Conservation (phyloP, 2,113 vertebrate genomes). For the Toxotes chatareus region DNA sequence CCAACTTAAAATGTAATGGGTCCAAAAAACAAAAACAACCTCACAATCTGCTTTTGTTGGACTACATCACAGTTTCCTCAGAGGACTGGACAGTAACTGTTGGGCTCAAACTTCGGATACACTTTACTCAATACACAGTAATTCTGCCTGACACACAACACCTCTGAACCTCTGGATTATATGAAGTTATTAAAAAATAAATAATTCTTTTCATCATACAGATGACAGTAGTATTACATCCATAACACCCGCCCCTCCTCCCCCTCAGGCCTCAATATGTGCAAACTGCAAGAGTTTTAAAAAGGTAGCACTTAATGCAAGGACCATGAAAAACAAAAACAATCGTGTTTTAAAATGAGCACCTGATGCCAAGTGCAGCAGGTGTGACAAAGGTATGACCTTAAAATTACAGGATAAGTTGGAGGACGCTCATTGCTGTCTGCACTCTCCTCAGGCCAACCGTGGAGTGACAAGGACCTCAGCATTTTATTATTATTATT, state of each 20-base stretch:
- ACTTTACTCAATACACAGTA: conserved; percentile 47
- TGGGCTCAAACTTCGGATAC: conserved; percentile 46
- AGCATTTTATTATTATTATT: background rate
- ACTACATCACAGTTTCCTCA: conserved; percentile 61
- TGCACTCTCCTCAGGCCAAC: conserved; percentile 1
- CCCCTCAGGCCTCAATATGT: conserved; percentile 69
- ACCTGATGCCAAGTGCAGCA: conserved; percentile 42
- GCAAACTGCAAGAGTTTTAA: conserved; percentile 79
- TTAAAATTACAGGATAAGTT: conserved; percentile 19
- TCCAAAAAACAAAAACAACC: conserved; percentile 17
- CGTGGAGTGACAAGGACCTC: conserved; percentile 19
- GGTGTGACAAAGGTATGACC: conserved; percentile 16
- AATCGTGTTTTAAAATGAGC: conserved; percentile 57
- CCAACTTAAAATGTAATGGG: conserved; percentile 18
- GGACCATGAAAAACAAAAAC: conserved; percentile 52
- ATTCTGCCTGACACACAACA: conserved; percentile 41
- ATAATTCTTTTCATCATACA: conserved; percentile 81
- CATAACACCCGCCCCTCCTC: conserved; percentile 31
- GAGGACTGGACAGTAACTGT: conserved; percentile 48
- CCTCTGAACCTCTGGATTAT: conserved; percentile 47
- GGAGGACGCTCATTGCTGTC: background rate
- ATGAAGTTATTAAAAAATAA: conserved; percentile 81
- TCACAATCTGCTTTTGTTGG: conserved; percentile 46
- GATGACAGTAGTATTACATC: conserved; percentile 81
- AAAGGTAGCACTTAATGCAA: conserved; percentile 75